These are phyloP conservation scores for Palythoa heliodiscus DNA, from an alignment of 92 coral and sea anemone genomes.

Conservation along the genomic window DNA sequence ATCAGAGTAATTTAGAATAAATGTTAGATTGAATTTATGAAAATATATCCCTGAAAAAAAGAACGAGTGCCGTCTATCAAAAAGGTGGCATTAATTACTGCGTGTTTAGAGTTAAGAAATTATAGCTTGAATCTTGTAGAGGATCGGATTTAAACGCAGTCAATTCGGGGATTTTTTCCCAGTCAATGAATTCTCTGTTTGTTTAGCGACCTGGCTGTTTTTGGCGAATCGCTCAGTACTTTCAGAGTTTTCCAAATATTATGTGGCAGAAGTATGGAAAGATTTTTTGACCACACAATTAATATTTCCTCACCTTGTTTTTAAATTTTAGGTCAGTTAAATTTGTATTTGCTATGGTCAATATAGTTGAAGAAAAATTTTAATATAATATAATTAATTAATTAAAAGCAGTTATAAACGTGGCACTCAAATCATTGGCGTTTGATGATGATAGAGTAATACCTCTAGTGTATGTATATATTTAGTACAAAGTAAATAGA, in stretches of 20 bases:
- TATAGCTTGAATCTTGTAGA: no score
- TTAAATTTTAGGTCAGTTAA: constrained; percentile 52
- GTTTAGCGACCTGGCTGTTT: neutral
- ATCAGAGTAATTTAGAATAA: constrained; percentile 33
- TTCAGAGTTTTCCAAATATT: constrained; percentile 18
- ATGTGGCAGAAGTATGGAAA: constrained; percentile 5
- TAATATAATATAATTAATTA: constrained; percentile 55
- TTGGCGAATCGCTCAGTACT: constrained; percentile 5
- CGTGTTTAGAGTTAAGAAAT: neutral
- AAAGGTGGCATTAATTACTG: neutral
- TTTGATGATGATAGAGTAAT: constrained; percentile 5
- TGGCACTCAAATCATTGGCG: neutral
- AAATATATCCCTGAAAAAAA: neutral
- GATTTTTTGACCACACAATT: neutral
- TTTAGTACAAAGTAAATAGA: neutral
- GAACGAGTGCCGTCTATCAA: neutral
- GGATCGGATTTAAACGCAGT: neutral
- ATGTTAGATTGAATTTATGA: constrained; percentile 20
- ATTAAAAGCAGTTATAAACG: neutral
- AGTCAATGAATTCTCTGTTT: constrained; percentile 8
- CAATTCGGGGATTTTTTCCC: neutral
- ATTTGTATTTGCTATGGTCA: constrained; percentile 48
- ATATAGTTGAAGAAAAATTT: constrained; percentile 55
- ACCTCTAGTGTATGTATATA: constrained; percentile 24
- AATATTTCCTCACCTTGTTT: constrained; percentile 24